A percentile compares a stretch with the other conserved stretches of the same genome.
phyloP scores from a whole-genome alignment of 2,888 invertebrate species.

The Nematopogon swammerdamellus region DNA sequence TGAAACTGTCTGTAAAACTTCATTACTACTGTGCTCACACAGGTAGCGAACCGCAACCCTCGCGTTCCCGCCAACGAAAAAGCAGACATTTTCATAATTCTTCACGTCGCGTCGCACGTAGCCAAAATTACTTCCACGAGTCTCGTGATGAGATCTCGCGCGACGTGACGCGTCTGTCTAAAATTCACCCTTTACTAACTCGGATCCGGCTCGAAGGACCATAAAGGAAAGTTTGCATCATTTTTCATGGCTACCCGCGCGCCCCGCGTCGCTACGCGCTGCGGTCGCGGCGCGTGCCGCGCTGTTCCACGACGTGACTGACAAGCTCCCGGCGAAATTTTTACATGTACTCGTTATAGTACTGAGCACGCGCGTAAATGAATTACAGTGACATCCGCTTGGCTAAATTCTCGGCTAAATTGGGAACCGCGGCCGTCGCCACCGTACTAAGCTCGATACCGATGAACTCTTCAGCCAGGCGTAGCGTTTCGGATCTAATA shows the following conservation, averaged over 20 bases:
- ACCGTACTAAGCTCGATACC: too few species aligned
- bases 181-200: not conserved
- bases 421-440: too few species aligned
- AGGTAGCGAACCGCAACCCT: too few species aligned
- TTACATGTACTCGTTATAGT: not conserved
- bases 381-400: too few species aligned
- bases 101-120: not conserved
- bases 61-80: too few species aligned
- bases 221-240: not conserved
- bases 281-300: not conserved
- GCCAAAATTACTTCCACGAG: not conserved
- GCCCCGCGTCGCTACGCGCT: not conserved
- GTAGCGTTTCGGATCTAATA: too few species aligned
- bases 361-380: too few species aligned
- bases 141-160: too few species aligned
- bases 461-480: too few species aligned
- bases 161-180: not conserved
- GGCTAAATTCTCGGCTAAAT: too few species aligned
- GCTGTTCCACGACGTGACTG: not conserved
- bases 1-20: too few species aligned
- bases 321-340: not conserved
- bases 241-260: not conserved
- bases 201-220: not conserved
- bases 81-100: not conserved
- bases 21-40: too few species aligned